Percentiles rank a stretch among this genome's conserved stretches.
Conservation (phyloP, 2,888 invertebrate genomes). For the Meganola albula region DNA sequence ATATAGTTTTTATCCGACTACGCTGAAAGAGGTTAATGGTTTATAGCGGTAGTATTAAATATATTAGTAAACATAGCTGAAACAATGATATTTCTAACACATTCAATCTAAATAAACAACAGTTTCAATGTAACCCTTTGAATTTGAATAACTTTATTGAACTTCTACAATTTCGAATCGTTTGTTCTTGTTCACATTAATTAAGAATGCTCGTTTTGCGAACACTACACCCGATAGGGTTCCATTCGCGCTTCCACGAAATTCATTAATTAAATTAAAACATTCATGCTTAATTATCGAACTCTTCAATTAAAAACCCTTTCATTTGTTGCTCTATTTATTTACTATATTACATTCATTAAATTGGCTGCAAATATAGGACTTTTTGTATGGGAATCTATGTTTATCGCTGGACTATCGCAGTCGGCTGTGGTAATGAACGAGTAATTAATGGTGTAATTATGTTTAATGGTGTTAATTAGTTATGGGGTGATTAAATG, state of each 20-base stretch:
- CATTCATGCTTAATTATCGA: conserved; percentile 73
- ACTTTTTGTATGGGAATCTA: conserved; percentile 37
- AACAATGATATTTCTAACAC: conserved; percentile 18
- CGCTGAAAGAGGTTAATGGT: too few species aligned
- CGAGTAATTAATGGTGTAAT: conserved; percentile 39
- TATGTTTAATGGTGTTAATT: conserved; percentile 34
- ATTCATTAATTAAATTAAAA: conserved; percentile 72
- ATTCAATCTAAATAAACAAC: conserved; percentile 35
- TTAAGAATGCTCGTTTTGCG: conserved; percentile 59
- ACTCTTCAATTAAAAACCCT: conserved; percentile 68
- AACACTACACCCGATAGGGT: conserved; percentile 42
- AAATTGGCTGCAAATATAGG: conserved; percentile 43
- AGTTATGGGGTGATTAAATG: conserved; percentile 29
- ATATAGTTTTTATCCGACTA: too few species aligned
- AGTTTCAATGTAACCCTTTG: conserved; percentile 36
- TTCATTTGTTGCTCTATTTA: conserved; percentile 69
- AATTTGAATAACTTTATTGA: conserved; percentile 47
- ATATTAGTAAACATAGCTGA: too few species aligned
- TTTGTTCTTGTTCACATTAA: conserved; percentile 61
- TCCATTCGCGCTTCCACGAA: conserved; percentile 48
- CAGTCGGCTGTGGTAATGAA: conserved; percentile 32
- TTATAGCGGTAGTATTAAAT: too few species aligned
- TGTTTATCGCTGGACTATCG: conserved; percentile 30
- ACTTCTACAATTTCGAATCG: conserved; percentile 50
- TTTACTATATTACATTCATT: conserved; percentile 39